Evolutionary conservation across 2,888 invertebrate genomes (phyloP).

Genomic region (Ceraclea dissimilis): DNA sequence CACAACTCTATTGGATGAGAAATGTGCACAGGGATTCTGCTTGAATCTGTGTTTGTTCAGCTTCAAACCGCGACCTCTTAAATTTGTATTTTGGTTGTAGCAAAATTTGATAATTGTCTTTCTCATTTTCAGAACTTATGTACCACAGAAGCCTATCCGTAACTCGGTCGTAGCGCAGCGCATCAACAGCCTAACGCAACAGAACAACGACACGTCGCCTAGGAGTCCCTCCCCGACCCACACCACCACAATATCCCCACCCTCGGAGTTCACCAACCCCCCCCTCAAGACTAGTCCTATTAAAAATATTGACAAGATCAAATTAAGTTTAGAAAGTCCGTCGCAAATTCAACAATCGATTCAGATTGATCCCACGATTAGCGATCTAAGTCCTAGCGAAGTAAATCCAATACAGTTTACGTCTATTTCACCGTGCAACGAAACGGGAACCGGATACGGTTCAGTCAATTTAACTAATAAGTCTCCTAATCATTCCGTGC

Average conservation of each 20-base stretch:
- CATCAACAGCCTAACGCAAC: conserved; percentile 46
- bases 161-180: conserved; percentile 59
- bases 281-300: conserved; percentile 30
- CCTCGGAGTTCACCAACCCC: conserved; percentile 10
- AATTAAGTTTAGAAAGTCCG: conserved; percentile 43
- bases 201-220: conserved; percentile 27
- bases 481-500: conserved; percentile 23
- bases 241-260: conserved; percentile 12
- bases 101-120: no score
- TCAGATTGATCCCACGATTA: conserved; percentile 38
- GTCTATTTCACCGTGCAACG: conserved; percentile 34
- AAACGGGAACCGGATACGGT: conserved; percentile 13
- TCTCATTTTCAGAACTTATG: conserved; percentile 21
- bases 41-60: no score
- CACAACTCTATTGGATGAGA: no score
- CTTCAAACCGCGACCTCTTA: no score
- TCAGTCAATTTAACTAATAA: conserved; percentile 10
- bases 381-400: conserved; percentile 42
- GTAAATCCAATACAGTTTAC: conserved; percentile 38
- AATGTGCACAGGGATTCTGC: no score
- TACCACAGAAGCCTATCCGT: conserved; percentile 60
- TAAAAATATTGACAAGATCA: conserved; percentile 46
- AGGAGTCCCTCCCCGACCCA: conserved; percentile 24
- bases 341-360: conserved; percentile 48
- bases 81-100: no score